A percentile compares a stretch with the other conserved stretches of the same genome.
Conservation (phyloP, 2,113 vertebrate species). For the Donacobius atricapilla region DNA sequence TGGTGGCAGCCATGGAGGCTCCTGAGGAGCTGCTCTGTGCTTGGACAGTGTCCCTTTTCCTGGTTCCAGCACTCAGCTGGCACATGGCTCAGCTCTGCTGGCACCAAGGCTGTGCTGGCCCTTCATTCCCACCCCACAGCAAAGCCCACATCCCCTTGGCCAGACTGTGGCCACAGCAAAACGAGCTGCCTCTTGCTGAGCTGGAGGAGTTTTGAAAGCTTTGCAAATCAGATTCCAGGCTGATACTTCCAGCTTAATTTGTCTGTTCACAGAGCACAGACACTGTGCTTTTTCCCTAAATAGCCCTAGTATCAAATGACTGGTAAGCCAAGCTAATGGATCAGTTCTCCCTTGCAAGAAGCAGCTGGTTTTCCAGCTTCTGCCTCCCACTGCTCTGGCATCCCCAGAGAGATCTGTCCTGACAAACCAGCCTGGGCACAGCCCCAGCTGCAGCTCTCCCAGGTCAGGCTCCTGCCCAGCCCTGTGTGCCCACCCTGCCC, state of each 20-base stretch:
- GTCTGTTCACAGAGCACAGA: not conserved
- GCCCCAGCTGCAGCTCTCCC: not conserved
- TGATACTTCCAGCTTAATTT: not conserved
- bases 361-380: not conserved
- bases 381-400: not conserved
- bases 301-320: not conserved
- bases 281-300: not conserved
- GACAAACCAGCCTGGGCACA: not conserved
- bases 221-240: not conserved
- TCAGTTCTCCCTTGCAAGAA: not conserved
- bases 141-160: not conserved
- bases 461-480: not conserved
- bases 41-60: not conserved
- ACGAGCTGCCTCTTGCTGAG: not conserved
- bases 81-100: not conserved
- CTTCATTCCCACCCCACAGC: rapidly evolving
- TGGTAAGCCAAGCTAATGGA: not conserved
- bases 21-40: not conserved
- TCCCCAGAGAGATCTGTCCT: not conserved
- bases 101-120: not conserved
- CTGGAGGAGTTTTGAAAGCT: not conserved
- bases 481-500: not conserved
- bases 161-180: not conserved
- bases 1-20: not conserved
- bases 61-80: not conserved